These are phyloP conservation scores for Leucozona laternaria DNA, from an alignment of 2,888 invertebrate genomes.

Conservation along the genomic window DNA sequence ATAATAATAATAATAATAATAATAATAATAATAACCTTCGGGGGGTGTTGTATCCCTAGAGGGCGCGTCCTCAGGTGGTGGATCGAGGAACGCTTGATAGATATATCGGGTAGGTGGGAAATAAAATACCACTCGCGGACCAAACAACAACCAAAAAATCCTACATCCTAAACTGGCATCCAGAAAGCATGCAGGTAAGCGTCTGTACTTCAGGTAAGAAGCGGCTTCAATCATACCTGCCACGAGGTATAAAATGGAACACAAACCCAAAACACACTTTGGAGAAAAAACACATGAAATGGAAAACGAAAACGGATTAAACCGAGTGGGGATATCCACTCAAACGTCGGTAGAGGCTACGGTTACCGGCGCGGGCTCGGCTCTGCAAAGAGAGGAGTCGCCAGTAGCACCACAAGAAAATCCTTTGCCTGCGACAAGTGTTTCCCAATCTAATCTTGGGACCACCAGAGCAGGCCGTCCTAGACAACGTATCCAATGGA, in stretches of 20 bases:
- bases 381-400: conserved; percentile 32
- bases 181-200: background rate
- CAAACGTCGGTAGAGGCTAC: conserved; percentile 16
- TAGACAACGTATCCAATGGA: conserved; percentile 29
- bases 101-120: background rate
- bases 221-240: background rate
- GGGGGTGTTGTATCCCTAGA: background rate
- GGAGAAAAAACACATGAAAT: background rate
- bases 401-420: conserved; percentile 10
- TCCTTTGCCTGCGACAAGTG: conserved; percentile 14
- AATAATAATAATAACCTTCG: background rate
- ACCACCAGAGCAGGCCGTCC: conserved; percentile 25
- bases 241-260: background rate
- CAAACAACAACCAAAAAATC: no score
- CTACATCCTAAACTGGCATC: no score
- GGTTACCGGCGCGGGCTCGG: conserved; percentile 37
- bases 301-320: background rate
- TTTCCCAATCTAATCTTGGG: conserved; percentile 9
- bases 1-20: background rate
- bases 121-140: background rate
- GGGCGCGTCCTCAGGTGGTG: conserved; percentile 1
- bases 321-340: conserved; percentile 21
- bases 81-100: background rate
- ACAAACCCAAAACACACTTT: background rate
- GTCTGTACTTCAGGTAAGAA: background rate